Percentiles rank a stretch among this genome's conserved stretches.
phyloP scores from a whole-genome alignment of 2,888 invertebrate species.

The Morpho helenor region DNA sequence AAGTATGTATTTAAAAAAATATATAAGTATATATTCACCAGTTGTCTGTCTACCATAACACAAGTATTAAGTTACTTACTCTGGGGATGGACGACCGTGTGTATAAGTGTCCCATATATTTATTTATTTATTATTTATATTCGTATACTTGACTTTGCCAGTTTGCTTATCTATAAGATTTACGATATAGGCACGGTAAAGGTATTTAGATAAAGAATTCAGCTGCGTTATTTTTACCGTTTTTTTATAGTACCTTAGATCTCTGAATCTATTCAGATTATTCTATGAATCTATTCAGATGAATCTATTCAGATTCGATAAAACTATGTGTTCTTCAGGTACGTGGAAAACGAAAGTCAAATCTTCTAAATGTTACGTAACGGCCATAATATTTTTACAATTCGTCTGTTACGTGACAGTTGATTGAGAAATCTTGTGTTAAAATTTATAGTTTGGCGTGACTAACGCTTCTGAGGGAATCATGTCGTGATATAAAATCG shows the following conservation, averaged over 20 bases:
- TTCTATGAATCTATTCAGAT: no score
- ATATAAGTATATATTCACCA: no score
- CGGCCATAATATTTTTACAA: slow-evolving; percentile 20
- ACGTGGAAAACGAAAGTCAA: slow-evolving; percentile 14
- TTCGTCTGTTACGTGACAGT: slow-evolving; percentile 27
- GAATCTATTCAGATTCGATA: no score
- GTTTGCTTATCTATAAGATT: slow-evolving; percentile 13
- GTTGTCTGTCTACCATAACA: no score
- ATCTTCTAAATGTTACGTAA: slow-evolving; percentile 18
- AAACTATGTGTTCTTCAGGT: slow-evolving; percentile 3
- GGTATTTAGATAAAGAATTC: slow-evolving; percentile 6
- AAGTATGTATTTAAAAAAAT: no score
- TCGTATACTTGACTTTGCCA: slow-evolving; percentile 6
- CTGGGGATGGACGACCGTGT: no score
- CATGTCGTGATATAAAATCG: slow-evolving; percentile 44
- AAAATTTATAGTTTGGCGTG: slow-evolving; percentile 32
- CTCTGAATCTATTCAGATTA: no score
- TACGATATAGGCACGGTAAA: slow-evolving; percentile 10
- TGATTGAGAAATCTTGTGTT: slow-evolving; percentile 28
- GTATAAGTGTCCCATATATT: no score
- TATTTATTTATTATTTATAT: no score
- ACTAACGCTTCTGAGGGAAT: slow-evolving; percentile 29
- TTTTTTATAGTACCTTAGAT: not conserved
- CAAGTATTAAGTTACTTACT: no score
- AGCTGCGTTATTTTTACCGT: not conserved